phyloP scores from a whole-genome alignment of 2,113 vertebrate genomes.

The Carassius auratus region DNA sequence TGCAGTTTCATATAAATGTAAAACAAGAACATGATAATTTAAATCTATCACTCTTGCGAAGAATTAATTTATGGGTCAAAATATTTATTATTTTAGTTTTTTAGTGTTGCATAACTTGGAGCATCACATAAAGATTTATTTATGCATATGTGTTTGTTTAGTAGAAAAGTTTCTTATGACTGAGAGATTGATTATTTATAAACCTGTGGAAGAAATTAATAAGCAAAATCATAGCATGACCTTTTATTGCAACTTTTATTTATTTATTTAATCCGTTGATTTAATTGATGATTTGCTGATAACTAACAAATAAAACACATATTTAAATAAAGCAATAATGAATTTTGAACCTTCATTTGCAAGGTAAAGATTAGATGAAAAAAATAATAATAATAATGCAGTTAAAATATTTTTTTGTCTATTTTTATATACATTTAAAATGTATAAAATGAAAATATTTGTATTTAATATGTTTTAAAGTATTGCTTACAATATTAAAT shows the following conservation, averaged over 20 bases:
- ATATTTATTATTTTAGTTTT: neutral
- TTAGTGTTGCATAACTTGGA: neutral
- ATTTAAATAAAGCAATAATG: neutral
- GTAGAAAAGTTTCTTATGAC: neutral
- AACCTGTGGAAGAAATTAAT: neutral
- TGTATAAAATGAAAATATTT: neutral
- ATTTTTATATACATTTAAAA: neutral
- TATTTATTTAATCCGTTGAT: neutral
- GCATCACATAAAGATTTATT: neutral
- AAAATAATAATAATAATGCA: neutral
- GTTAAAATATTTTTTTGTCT: neutral
- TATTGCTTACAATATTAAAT: neutral
- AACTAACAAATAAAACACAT: neutral
- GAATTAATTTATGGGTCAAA: neutral
- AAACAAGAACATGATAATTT: neutral
- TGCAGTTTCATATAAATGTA: constrained; percentile 41
- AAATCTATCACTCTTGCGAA: neutral
- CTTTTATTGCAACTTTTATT: neutral
- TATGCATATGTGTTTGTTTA: neutral
- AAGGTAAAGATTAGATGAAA: neutral
- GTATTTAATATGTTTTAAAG: neutral
- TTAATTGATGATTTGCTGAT: constrained; percentile 11
- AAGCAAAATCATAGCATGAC: neutral
- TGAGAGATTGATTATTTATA: neutral
- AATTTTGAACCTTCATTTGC: neutral